These are phyloP conservation scores for Nephotettix cincticeps DNA, from an alignment of 1,140 invertebrate genomes.

Conservation along the genomic window DNA sequence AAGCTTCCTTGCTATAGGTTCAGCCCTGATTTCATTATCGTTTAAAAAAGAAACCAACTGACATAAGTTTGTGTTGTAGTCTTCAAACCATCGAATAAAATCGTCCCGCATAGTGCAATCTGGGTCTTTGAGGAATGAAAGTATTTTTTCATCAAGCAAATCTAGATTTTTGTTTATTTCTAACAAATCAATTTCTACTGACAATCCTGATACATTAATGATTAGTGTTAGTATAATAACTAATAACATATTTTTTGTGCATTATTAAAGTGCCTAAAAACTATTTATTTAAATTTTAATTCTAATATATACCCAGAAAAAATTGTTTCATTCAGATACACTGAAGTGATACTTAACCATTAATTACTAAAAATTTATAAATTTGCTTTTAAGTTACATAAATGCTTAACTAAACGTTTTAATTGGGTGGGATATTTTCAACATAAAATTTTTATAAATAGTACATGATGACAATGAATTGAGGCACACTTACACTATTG, in stretches of 20 bases:
- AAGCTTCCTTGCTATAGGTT: background rate
- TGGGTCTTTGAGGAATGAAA: background rate
- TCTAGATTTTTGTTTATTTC: background rate
- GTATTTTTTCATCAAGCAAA: background rate
- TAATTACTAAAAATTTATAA: no score
- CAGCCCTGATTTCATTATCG: background rate
- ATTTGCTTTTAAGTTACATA: no score
- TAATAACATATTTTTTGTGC: background rate
- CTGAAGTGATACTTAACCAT: no score
- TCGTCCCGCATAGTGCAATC: background rate
- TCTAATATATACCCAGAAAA: no score
- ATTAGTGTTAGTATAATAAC: background rate
- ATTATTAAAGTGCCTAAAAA: background rate
- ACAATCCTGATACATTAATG: background rate
- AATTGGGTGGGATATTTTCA: no score
- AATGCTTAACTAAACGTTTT: no score
- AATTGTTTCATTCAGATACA: no score
- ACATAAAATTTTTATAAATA: no score
- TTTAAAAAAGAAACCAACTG: background rate
- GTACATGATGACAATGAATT: background rate
- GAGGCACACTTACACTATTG: no score
- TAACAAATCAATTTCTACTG: conserved; percentile 1
- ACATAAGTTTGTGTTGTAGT: background rate
- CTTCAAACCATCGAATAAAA: background rate
- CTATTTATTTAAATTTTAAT: no score